A percentile compares a stretch with the other conserved stretches of the same genome.
These are phyloP conservation scores for Antigone vipio DNA, from an alignment of 2,113 vertebrate species.

Conservation along the genomic window DNA sequence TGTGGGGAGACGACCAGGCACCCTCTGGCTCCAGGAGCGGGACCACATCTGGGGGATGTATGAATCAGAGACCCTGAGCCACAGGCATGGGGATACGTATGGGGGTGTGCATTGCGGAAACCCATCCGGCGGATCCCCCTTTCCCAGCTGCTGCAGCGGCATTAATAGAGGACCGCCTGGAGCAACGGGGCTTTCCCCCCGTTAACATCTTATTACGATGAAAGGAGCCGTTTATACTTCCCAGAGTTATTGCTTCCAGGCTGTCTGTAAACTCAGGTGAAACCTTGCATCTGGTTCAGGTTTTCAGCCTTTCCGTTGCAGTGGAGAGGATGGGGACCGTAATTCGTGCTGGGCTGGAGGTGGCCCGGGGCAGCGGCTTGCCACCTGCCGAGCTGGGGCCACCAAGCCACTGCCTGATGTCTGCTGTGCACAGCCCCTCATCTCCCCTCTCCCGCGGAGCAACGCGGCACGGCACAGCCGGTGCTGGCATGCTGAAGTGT, in stretches of 20 bases:
- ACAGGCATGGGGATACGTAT: fast-evolving
- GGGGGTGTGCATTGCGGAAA: neutral
- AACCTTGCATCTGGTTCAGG: constrained; percentile 21
- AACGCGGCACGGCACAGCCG: fast-evolving
- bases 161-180: neutral
- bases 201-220: constrained; percentile 46
- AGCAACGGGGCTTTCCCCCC: neutral
- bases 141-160: neutral
- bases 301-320: neutral
- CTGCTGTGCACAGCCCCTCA: neutral
- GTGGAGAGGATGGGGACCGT: neutral
- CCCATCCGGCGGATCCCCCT: neutral
- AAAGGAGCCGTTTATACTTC: constrained; percentile 23
- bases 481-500: neutral
- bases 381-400: neutral
- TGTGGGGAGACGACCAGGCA: neutral
- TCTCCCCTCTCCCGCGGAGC: fast-evolving
- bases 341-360: neutral
- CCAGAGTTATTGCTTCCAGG: constrained; percentile 48
- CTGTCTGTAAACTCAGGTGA: constrained; percentile 38
- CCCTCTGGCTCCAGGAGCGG: neutral
- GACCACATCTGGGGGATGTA: fast-evolving
- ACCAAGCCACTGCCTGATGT: neutral
- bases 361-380: neutral
- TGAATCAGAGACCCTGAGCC: neutral